phyloP scores from a whole-genome alignment of 2,888 invertebrate genomes.

The Heliconius sara region DNA sequence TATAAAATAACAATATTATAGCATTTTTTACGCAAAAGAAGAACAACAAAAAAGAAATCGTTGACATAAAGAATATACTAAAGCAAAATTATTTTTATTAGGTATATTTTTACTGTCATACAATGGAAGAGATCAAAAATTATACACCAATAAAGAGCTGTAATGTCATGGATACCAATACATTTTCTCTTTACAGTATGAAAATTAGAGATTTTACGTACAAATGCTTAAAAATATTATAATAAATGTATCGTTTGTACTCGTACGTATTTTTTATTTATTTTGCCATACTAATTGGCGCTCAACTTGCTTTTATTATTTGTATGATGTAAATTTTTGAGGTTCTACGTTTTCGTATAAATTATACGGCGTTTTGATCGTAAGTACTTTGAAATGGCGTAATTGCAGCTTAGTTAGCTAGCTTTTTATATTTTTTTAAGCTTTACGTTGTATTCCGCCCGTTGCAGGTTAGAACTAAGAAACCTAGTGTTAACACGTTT shows the following conservation, averaged over 20 bases:
- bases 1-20: background rate
- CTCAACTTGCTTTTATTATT: conserved; percentile 7
- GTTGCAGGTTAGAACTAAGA: too few species aligned
- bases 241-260: background rate
- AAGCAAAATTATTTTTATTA: too few species aligned
- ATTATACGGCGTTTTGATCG: background rate
- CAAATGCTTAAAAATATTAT: conserved; percentile 8
- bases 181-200: background rate
- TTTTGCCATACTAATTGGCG: conserved; percentile 4
- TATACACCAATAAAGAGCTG: background rate
- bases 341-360: background rate
- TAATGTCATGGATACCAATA: conserved; percentile 14
- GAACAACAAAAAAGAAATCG: background rate
- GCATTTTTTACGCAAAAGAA: background rate
- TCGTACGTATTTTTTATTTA: conserved; percentile 5
- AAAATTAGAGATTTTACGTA: conserved; percentile 1
- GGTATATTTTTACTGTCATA: background rate
- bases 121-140: background rate
- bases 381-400: conserved; percentile 7
- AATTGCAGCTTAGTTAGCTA: background rate
- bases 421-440: too few species aligned
- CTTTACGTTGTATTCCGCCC: too few species aligned
- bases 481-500: too few species aligned
- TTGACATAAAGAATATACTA: background rate
- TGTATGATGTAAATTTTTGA: background rate